phyloP scores from a whole-genome alignment of 2,888 invertebrate genomes.

The Flabesymbios commensalis region DNA sequence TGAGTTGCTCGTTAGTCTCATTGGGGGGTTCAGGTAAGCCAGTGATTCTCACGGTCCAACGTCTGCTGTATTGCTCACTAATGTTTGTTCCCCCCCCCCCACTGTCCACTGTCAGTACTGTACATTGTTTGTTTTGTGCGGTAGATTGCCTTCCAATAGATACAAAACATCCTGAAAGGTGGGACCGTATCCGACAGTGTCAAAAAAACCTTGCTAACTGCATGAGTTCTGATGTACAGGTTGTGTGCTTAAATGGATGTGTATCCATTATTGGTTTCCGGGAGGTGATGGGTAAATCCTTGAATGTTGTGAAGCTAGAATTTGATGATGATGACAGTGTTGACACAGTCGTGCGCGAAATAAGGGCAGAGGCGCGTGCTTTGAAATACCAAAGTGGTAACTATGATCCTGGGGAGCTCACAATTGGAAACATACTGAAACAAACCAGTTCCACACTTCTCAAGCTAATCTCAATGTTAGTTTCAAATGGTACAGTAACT shows the following conservation, averaged over 20 bases:
- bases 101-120: too few relatives aligned
- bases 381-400: neutral
- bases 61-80: too few relatives aligned
- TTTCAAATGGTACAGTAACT: slow-evolving; percentile 2
- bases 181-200: too few relatives aligned
- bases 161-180: too few relatives aligned
- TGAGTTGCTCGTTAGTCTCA: too few relatives aligned
- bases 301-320: slow-evolving; percentile 5
- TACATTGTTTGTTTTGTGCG: too few relatives aligned
- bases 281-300: neutral
- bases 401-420: slow-evolving; percentile 3
- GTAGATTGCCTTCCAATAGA: too few relatives aligned
- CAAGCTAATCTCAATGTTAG: slow-evolving; percentile 1
- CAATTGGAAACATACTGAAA: slow-evolving; percentile 1
- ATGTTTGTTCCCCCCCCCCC: too few relatives aligned
- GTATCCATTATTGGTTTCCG: slow-evolving; percentile 6
- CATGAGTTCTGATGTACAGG: neutral
- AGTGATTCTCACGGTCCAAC: too few relatives aligned
- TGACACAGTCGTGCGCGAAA: slow-evolving; percentile 3
- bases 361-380: slow-evolving; percentile 2
- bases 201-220: slow-evolving; percentile 1
- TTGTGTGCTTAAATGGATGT: neutral
- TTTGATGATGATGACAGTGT: slow-evolving; percentile 7
- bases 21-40: too few relatives aligned
- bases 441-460: neutral